These are phyloP conservation scores for Lepilemur septentrionalis DNA, from an alignment of 2,797 vertebrate species.

Conservation along the genomic window DNA sequence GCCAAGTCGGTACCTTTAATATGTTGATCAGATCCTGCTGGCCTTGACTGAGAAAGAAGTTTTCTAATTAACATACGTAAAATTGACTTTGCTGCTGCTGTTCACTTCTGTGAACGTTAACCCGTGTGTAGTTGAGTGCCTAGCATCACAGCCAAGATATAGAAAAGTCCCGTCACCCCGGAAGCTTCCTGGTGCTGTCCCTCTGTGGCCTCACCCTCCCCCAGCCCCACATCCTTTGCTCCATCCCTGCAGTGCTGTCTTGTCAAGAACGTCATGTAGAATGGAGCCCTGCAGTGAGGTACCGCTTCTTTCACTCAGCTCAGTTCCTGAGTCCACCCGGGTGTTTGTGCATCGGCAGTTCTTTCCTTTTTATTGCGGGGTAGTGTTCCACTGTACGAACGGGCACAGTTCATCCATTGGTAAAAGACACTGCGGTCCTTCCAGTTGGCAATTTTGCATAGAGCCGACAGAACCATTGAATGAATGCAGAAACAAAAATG, in stretches of 20 bases:
- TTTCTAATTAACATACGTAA: background rate
- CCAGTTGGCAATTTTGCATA: background rate
- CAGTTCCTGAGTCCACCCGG: rapidly evolving
- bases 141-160: rapidly evolving
- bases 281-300: rapidly evolving
- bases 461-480: background rate
- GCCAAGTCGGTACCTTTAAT: background rate
- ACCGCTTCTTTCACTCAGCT: background rate
- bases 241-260: too few relatives aligned
- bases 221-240: background rate
- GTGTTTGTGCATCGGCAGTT: background rate
- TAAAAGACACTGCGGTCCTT: background rate
- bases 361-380: too few relatives aligned
- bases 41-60: background rate
- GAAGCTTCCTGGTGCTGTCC: rapidly evolving
- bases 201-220: rapidly evolving
- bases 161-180: background rate
- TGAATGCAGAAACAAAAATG: background rate
- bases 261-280: background rate
- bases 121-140: background rate
- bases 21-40: background rate
- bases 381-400: rapidly evolving
- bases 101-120: background rate
- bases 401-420: background rate
- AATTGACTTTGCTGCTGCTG: background rate